phyloP scores from a whole-genome alignment of 2,888 invertebrate species.

The Salticus scenicus region DNA sequence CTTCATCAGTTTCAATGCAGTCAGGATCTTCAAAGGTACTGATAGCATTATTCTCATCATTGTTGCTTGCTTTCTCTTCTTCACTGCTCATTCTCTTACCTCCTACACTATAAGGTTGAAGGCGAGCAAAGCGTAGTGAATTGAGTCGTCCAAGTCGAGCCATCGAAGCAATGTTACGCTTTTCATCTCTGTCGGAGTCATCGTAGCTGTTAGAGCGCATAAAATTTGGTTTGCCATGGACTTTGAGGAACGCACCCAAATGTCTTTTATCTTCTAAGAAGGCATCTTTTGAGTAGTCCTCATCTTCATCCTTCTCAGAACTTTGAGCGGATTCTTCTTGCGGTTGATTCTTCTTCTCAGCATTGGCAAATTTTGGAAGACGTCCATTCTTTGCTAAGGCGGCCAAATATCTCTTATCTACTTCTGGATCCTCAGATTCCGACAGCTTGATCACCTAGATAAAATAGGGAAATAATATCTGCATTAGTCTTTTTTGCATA shows the following conservation, averaged over 20 bases:
- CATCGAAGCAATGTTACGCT: constrained; percentile 52
- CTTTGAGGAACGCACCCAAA: constrained; percentile 38
- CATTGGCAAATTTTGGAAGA: constrained; percentile 41
- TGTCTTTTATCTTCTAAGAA: constrained; percentile 34
- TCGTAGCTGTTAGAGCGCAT: neutral
- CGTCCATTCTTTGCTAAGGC: constrained; percentile 52
- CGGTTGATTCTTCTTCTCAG: constrained; percentile 33
- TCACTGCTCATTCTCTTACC: constrained; percentile 38
- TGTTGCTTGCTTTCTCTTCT: constrained; percentile 33
- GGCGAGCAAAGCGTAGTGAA: constrained; percentile 35
- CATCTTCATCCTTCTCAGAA: constrained; percentile 10
- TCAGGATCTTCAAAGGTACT: constrained; percentile 22
- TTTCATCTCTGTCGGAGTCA: constrained; percentile 1
- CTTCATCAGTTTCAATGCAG: constrained; percentile 20
- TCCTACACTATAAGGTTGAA: constrained; percentile 26
- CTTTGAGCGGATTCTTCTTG: constrained; percentile 29
- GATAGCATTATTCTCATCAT: constrained; percentile 25
- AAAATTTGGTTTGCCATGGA: constrained; percentile 24
- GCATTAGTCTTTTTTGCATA: neutral
- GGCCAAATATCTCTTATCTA: constrained; percentile 54
- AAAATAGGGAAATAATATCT: neutral
- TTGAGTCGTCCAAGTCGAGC: constrained; percentile 58
- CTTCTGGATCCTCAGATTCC: constrained; percentile 11
- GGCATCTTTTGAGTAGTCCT: constrained; percentile 29
- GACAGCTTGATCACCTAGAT: constrained; percentile 22